Conservation (phyloP, 2,113 vertebrate species). For the Stigmatopora argus region DNA sequence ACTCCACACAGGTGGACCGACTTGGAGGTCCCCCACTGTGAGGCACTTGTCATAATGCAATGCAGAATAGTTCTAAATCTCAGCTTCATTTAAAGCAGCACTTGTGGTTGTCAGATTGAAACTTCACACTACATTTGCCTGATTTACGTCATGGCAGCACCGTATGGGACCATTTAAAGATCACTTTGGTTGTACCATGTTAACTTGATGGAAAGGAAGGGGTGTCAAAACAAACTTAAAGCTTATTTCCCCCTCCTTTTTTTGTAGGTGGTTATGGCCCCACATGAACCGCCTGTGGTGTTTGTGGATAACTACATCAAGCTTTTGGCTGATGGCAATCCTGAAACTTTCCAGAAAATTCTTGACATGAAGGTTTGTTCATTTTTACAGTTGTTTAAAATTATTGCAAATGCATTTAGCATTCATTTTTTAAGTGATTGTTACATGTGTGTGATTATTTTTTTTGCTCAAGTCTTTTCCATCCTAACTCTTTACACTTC, state of each 20-base stretch:
- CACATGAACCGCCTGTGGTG: slow-evolving; percentile 86
- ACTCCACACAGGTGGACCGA: no score
- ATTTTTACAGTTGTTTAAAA: not conserved
- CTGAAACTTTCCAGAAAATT: slow-evolving; percentile 98
- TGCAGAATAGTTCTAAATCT: slow-evolving; percentile 44
- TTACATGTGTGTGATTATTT: no score
- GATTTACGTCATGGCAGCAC: slow-evolving; percentile 25
- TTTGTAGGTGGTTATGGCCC: slow-evolving; percentile 93
- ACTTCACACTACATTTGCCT: slow-evolving; percentile 6
- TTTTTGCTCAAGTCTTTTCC: no score
- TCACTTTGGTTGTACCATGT: slow-evolving; percentile 28
- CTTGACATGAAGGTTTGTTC: slow-evolving; percentile 91
- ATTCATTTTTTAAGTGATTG: not conserved
- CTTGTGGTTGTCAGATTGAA: slow-evolving; percentile 28
- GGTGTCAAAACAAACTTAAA: slow-evolving; percentile 18
- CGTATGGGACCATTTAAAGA: slow-evolving; percentile 64
- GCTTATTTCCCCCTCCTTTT: not conserved
- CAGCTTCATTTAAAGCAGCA: slow-evolving; percentile 35
- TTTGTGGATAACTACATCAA: slow-evolving; percentile 99
- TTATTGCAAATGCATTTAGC: not conserved
- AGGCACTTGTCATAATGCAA: slow-evolving; percentile 26
- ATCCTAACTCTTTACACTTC: no score
- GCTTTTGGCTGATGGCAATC: slow-evolving; percentile 90
- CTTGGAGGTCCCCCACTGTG: no score
- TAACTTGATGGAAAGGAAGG: slow-evolving; percentile 22